Percentiles rank a stretch among this genome's conserved stretches.
phyloP scores from a whole-genome alignment of 92 coral and sea anemone genomes.

The Diadumene lineata region DNA sequence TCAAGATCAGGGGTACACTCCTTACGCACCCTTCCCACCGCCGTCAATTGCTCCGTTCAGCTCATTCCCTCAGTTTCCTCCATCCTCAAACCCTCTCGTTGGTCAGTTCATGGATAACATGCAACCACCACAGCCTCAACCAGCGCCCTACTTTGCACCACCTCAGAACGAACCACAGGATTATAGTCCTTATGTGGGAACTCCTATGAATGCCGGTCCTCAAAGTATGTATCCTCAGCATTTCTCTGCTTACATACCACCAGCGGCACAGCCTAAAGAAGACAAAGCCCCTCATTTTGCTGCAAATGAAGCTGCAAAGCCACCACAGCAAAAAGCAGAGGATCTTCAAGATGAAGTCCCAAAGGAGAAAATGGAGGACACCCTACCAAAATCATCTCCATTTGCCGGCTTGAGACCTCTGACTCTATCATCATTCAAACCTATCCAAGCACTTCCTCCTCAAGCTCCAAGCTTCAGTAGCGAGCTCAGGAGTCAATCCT shows the following conservation, averaged over 20 bases:
- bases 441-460: neutral
- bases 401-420: constrained; percentile 19
- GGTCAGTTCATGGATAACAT: constrained; percentile 18
- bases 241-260: neutral
- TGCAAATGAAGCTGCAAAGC: constrained; percentile 3
- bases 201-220: constrained; percentile 21
- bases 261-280: neutral
- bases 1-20: constrained; percentile 15
- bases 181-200: constrained; percentile 20
- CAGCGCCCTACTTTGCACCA: constrained; percentile 11
- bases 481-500: constrained; percentile 17
- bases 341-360: constrained; percentile 7
- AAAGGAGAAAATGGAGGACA: neutral
- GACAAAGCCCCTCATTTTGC: constrained; percentile 5
- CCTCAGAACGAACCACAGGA: constrained; percentile 18
- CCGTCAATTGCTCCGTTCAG: constrained; percentile 2
- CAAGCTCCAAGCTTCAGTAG: constrained; percentile 3
- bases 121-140: constrained; percentile 5
- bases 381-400: constrained; percentile 27
- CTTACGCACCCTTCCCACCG: constrained; percentile 13
- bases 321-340: constrained; percentile 6
- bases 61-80: constrained; percentile 8
- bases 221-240: neutral
- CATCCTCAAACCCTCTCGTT: constrained; percentile 15
- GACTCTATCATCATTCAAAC: neutral